A percentile compares a stretch with the other conserved stretches of the same genome.
Conservation (phyloP, 2,113 vertebrate species). For the Cebidichthys violaceus region DNA sequence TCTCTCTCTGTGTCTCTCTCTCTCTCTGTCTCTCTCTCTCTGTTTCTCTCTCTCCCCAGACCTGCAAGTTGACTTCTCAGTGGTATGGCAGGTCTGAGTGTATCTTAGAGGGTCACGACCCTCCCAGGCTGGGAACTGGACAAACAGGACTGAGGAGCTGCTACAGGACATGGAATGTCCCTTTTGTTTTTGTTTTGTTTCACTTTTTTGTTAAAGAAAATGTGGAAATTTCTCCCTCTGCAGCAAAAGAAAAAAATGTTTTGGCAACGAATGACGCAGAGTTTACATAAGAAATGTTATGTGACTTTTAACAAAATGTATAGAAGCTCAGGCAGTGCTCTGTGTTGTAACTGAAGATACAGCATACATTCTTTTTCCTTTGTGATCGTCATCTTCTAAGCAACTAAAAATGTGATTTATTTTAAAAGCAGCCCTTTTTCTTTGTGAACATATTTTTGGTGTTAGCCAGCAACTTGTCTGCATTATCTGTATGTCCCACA, state of each 20-base stretch:
- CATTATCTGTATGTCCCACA: slow-evolving; percentile 35
- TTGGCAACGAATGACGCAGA: slow-evolving; percentile 11
- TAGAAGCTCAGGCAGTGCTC: not conserved
- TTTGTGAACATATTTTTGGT: slow-evolving; percentile 58
- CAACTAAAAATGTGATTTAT: slow-evolving; percentile 50
- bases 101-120: slow-evolving; percentile 66
- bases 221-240: slow-evolving; percentile 21
- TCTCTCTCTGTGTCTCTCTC: not conserved
- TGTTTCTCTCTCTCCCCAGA: not conserved
- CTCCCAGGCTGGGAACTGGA: slow-evolving; percentile 54
- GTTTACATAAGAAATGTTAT: slow-evolving; percentile 31
- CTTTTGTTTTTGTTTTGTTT: slow-evolving; percentile 52
- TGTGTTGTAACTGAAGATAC: not conserved
- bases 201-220: slow-evolving; percentile 18
- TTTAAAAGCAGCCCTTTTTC: slow-evolving; percentile 14
- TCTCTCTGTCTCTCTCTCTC: not conserved
- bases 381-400: slow-evolving; percentile 21
- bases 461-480: slow-evolving; percentile 53
- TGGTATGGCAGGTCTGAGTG: slow-evolving; percentile 61
- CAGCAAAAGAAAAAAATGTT: slow-evolving; percentile 38
- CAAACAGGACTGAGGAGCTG: slow-evolving; percentile 69
- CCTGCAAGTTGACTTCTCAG: slow-evolving; percentile 56
- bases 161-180: slow-evolving; percentile 57
- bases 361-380: slow-evolving; percentile 19
- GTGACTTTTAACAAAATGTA: not conserved